Evolutionary conservation across 1,140 invertebrate genomes (phyloP).

Genomic region (Bombyx mori): ASM3026992v2 NC_085128.1:13104501-13105000

Average conservation of each 20-base stretch:
- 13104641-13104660: constrained; percentile 66
- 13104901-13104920: constrained; percentile 62
- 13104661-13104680: constrained; percentile 64
- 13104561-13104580: constrained; percentile 56
- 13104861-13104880: constrained; percentile 37
- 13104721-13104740: constrained; percentile 59
- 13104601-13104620: constrained; percentile 66
- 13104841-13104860: constrained; percentile 33
- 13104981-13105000: neutral
- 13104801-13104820: neutral
- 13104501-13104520: constrained; percentile 32
- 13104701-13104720: constrained; percentile 51
- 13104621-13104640: constrained; percentile 67
- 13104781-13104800: constrained; percentile 3
- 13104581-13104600: constrained; percentile 60
- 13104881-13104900: constrained; percentile 35
- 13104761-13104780: constrained; percentile 40
- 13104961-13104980: neutral
- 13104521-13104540: constrained; percentile 42
- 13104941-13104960: constrained; percentile 46
- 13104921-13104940: constrained; percentile 62
- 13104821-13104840: constrained; percentile 24
- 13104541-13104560: constrained; percentile 29
- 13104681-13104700: constrained; percentile 53
- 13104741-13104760: constrained; percentile 36